Base-by-base conservation (phyloP, 2,888 invertebrate genomes). In the Epinotia demarniana region DNA sequence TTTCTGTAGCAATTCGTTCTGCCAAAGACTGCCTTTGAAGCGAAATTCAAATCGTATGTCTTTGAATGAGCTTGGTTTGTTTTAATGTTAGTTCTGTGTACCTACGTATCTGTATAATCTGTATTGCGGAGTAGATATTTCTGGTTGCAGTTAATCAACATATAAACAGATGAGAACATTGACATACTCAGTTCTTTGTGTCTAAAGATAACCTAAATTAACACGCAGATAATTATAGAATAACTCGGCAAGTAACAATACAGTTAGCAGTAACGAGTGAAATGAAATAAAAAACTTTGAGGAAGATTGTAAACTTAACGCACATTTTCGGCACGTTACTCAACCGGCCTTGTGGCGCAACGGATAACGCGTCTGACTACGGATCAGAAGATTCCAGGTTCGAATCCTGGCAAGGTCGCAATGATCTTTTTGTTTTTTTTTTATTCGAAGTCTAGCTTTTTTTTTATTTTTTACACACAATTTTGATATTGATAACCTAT, bases 331-430 rank as follows among this genome's bases (percentile, higher is more conserved):
- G 8, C 4, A 0, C 0, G 0, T 0, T 3, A 1, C 0, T 0
- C 55, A 62, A 33, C 71, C 3, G 75, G 75, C 75, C 75, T 64
- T 75, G 75, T 75, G 75, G 75, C 75, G 75, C 75, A 75, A 75
- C 61, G 75, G 75, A 75, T 75, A 75, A 75, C 75, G 75, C 75
- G 95, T 95, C 95, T 95, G 95, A 95, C 95, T 95, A 95, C 95
- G 95, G 95, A 95, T 95, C 95, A 95, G 95, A 95, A 95, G 94
- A 95, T 95, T 95, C 94, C 95, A 95, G 95, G 93, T 95, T 95
- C 95, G 95, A 95, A 95, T 95, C 95, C 95, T 95, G 95, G 95
- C 95, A 95, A 92, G 95, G 94, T 95, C 95, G 95, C 81, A 4
- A 18, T 1, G 0, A 3, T 13, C 2, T 11, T 67, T 75, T 67